Conservation (phyloP, 2,797 vertebrate species). For the Sciaenops ocellatus region DNA sequence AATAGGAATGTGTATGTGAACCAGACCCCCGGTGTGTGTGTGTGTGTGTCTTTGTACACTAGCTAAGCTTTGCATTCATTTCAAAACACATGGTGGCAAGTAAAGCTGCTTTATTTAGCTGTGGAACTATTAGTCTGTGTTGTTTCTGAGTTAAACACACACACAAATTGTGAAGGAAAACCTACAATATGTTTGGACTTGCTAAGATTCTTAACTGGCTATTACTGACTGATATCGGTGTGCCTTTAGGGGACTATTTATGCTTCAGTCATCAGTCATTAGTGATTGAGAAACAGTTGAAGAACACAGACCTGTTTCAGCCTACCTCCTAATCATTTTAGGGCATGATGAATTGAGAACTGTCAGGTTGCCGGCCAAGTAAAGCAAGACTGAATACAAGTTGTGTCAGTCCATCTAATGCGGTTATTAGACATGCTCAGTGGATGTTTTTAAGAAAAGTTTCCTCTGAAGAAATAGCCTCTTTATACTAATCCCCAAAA, state of each 20-base stretch:
- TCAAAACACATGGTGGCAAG: constrained; percentile 33
- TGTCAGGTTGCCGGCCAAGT: constrained; percentile 38
- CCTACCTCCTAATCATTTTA: constrained; percentile 55
- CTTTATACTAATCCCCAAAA: neutral
- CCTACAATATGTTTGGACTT: constrained; percentile 55
- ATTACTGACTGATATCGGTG: constrained; percentile 19
- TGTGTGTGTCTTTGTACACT: constrained; percentile 18
- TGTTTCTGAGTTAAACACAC: constrained; percentile 12
- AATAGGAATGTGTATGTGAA: constrained; percentile 54
- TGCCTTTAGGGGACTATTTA: constrained; percentile 43
- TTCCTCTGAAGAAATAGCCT: neutral
- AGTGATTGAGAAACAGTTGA: constrained; percentile 37
- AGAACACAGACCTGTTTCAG: constrained; percentile 37
- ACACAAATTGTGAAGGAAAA: neutral
- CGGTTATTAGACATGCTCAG: constrained; percentile 45
- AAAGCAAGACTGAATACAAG: constrained; percentile 34
- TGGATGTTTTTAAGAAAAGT: constrained; percentile 56
- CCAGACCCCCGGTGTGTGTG: neutral
- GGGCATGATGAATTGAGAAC: constrained; percentile 24
- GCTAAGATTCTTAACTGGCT: constrained; percentile 41
- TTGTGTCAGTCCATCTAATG: neutral
- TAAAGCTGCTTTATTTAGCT: constrained; percentile 38
- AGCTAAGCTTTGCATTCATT: constrained; percentile 47
- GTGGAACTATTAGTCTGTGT: constrained; percentile 27
- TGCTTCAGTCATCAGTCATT: constrained; percentile 43